A percentile compares a stretch with the other conserved stretches of the same genome.
Conservation (phyloP, 2,113 vertebrate genomes). For the Pogona vitticeps region DNA sequence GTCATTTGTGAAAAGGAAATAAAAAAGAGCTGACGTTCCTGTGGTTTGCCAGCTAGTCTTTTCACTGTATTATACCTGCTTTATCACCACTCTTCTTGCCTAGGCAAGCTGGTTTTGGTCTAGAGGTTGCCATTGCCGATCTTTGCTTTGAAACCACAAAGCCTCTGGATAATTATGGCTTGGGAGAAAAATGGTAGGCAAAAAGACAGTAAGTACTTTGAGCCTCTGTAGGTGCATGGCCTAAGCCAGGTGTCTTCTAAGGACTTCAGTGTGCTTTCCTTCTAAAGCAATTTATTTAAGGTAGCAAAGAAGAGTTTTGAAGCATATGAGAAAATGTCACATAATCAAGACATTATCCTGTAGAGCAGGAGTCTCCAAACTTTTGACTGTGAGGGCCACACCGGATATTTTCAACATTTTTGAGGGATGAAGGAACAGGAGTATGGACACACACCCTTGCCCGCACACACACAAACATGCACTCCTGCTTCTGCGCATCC, state of each 20-base stretch:
- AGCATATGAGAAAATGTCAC: background rate
- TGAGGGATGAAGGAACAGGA: no score
- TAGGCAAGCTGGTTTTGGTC: background rate
- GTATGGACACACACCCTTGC: no score
- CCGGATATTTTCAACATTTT: no score
- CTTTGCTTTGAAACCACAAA: background rate
- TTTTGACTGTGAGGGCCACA: no score
- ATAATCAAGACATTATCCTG: no score
- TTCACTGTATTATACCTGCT: background rate
- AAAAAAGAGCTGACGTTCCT: background rate
- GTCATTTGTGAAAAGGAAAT: background rate
- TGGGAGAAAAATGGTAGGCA: background rate
- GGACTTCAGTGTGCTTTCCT: background rate
- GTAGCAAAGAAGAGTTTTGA: background rate
- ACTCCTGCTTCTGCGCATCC: no score
- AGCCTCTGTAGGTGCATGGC: background rate
- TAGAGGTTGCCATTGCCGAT: background rate
- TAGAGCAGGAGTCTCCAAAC: background rate
- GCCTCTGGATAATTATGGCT: background rate
- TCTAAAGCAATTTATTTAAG: background rate
- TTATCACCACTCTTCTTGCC: background rate
- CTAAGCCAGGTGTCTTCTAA: background rate
- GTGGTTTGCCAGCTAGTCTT: background rate
- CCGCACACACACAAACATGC: no score
- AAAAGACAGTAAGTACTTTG: background rate